Conservation (phyloP, 2,113 vertebrate species). For the Rafetus swinhoei region DNA sequence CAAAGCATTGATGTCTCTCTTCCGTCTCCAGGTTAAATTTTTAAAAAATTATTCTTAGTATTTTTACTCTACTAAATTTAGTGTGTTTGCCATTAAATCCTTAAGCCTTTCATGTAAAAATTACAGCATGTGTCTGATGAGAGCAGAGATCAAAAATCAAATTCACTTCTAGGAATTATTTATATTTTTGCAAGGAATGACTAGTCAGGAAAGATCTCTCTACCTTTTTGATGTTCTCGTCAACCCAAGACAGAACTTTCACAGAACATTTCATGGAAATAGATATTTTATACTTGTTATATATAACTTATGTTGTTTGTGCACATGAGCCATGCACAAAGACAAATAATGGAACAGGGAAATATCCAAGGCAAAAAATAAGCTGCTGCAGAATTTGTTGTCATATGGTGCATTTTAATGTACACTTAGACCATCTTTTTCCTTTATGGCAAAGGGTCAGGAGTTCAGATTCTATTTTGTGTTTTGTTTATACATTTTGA, state of each 20-base stretch:
- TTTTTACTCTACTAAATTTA: neutral
- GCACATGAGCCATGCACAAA: rapidly evolving
- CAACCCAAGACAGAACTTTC: neutral
- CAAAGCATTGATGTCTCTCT: too few relatives aligned
- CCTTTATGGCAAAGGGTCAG: neutral
- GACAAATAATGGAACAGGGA: neutral
- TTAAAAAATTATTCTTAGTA: too few relatives aligned
- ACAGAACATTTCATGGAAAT: neutral
- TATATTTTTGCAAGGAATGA: rapidly evolving
- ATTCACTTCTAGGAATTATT: neutral
- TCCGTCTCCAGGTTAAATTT: too few relatives aligned
- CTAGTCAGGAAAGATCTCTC: neutral
- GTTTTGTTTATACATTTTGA: neutral
- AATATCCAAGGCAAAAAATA: neutral
- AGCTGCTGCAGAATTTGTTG: neutral
- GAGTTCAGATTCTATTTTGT: neutral
- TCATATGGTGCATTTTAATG: neutral
- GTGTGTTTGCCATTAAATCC: neutral
- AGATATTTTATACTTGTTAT: neutral
- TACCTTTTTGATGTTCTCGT: neutral
- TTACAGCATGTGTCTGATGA: neutral
- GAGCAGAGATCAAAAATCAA: rapidly evolving
- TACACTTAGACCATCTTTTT: neutral
- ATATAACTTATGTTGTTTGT: neutral
- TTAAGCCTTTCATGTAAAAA: neutral